A percentile compares a stretch with the other conserved stretches of the same genome.
These are phyloP conservation scores for Macropis europaea DNA, from an alignment of 2,888 invertebrate species.

Conservation along the genomic window DNA sequence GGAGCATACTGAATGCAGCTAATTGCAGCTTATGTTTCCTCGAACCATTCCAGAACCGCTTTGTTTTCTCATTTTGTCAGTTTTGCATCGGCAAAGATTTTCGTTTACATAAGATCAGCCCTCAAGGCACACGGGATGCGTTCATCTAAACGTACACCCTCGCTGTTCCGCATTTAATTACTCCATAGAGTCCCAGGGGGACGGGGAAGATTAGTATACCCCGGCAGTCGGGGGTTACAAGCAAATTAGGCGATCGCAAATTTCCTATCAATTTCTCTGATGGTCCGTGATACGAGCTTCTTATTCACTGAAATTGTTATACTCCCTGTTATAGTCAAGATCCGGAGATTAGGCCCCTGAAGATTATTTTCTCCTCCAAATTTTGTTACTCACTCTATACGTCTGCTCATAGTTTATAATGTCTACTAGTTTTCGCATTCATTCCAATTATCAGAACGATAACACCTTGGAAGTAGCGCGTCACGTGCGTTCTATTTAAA, in stretches of 20 bases:
- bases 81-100: background rate
- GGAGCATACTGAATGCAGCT: background rate
- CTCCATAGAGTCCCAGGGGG: slow-evolving; percentile 17
- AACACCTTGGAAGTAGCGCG: no score
- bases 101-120: background rate
- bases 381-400: no score
- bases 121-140: background rate
- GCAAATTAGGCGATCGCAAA: slow-evolving; percentile 46
- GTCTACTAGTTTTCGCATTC: no score
- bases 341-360: no score
- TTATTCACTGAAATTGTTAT: slow-evolving; percentile 17
- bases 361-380: no score
- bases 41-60: background rate
- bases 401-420: no score
- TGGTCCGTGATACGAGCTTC: slow-evolving; percentile 1
- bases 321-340: no score
- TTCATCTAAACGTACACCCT: slow-evolving; percentile 23
- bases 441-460: no score
- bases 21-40: background rate
- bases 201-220: slow-evolving; percentile 30
- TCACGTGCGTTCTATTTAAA: no score
- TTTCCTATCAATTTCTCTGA: slow-evolving; percentile 41
- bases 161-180: slow-evolving; percentile 46
- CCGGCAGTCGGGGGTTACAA: slow-evolving; percentile 20
- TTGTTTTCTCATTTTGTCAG: background rate